These are phyloP conservation scores for Hoplias malabaricus DNA, from an alignment of 2,113 vertebrate species.

Conservation along the genomic window DNA sequence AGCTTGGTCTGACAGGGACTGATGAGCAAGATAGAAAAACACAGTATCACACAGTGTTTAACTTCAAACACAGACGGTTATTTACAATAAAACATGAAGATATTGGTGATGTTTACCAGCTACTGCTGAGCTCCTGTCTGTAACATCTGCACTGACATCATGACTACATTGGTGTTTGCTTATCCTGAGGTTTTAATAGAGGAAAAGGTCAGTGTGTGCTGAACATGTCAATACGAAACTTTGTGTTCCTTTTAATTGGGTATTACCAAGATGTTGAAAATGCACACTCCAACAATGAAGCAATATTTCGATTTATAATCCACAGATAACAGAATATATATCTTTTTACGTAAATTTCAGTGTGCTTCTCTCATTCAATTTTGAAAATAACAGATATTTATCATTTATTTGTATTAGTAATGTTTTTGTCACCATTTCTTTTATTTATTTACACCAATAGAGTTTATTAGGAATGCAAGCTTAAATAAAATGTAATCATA, in stretches of 20 bases:
- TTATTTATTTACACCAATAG: background rate
- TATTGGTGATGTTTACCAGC: conserved; percentile 25
- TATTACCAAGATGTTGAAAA: conserved; percentile 8
- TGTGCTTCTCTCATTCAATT: no score
- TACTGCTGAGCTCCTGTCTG: conserved; percentile 17
- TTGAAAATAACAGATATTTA: no score
- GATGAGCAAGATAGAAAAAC: background rate
- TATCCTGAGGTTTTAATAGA: conserved; percentile 36
- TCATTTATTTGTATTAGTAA: no score
- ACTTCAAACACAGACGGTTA: background rate
- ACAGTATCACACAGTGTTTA: background rate
- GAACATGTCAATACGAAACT: background rate
- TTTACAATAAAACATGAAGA: background rate
- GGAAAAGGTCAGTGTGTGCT: background rate
- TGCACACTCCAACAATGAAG: no score
- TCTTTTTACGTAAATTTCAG: no score
- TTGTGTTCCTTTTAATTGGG: background rate
- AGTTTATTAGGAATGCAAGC: background rate
- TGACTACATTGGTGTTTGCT: conserved; percentile 36
- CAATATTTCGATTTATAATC: background rate
- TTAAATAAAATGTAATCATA: no score
- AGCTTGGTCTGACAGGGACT: conserved; percentile 18
- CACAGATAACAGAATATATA: no score
- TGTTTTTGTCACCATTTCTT: no score
- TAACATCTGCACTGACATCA: conserved; percentile 13